Evolutionary conservation across 1,140 invertebrate genomes (phyloP), one percentile per base, ranked within the genome.

Genomic region (Drosophila murphyi): DNA sequence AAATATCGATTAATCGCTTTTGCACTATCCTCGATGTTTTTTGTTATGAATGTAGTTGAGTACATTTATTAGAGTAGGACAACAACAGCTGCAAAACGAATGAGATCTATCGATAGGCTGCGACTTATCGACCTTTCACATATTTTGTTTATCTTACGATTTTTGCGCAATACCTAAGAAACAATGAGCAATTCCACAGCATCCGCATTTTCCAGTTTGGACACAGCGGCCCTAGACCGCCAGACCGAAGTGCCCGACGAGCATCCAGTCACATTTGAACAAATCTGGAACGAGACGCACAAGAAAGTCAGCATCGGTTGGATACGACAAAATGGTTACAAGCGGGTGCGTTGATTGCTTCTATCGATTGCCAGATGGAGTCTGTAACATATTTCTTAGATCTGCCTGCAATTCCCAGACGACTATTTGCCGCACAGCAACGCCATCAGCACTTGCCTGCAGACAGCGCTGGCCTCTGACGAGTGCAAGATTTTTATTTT

Each of bases 371-470:
- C 10, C 1, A 2, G 32, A 7, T 31, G 6, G 5, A 43, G 54
- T 51, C 59, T 43, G 59, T 4, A 69, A 64, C 70, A 75, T 57
- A 54, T 31, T 72, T 68, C 63, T 78, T 73, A 97, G 97, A 95
- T 98, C 34, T 97, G 97, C 71, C 92, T 98, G 51, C 98, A 98
- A 94, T 98, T 99, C 93, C 97, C 98, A 7, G 98, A 99, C 93
- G 93, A 95, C 37, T 93, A 97, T 52, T 93, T 98, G 63, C 74
- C 91, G 31, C 94, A 96, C 93, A 95, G 97, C 61, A 93, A 94
- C n/a, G 89, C 94, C 63, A 94, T 98, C 67, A 94, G 94, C 68
- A 92, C 94, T 50, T 93, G 93, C 80, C 93, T 99, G 10, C 95
- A 96, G 88, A 12, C 52, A 29, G 7, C 62, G 1, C 47, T 89